phyloP scores from a whole-genome alignment of 1,140 invertebrate species.

The Melitaea cinxia region DNA sequence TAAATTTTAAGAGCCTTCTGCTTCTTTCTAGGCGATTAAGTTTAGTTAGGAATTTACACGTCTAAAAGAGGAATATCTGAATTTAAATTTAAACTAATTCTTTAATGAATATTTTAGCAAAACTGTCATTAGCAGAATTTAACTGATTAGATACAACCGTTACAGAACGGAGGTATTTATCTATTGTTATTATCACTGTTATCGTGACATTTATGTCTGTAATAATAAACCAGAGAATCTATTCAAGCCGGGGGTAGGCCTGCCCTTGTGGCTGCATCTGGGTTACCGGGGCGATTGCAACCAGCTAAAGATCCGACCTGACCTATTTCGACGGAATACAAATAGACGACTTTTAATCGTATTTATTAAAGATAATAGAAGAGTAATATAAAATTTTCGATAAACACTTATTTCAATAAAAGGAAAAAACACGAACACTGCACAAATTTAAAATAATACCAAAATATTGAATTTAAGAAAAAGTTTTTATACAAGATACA shows the following conservation, averaged over 20 bases:
- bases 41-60: no score
- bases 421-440: no score
- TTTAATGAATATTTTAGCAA: not conserved
- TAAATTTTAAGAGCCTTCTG: no score
- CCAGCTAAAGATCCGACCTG: conserved; percentile 57
- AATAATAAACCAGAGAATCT: conserved; percentile 10
- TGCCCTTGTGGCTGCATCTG: conserved; percentile 56
- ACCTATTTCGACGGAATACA: conserved; percentile 60
- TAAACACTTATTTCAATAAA: no score
- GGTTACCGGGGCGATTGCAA: conserved; percentile 64
- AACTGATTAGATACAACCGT: no score
- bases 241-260: conserved; percentile 28
- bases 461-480: no score
- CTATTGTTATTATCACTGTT: not conserved
- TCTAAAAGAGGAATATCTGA: no score
- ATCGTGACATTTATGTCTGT: not conserved
- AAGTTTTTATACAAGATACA: not conserved
- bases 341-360: conserved; percentile 35
- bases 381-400: not conserved
- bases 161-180: no score
- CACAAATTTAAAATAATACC: no score
- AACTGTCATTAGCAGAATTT: not conserved
- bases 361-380: conserved; percentile 30
- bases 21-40: no score
- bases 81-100: no score